A percentile compares a stretch with the other conserved stretches of the same genome.
These are phyloP conservation scores for Automeris io DNA, from an alignment of 2,888 invertebrate species.

Conservation along the genomic window DNA sequence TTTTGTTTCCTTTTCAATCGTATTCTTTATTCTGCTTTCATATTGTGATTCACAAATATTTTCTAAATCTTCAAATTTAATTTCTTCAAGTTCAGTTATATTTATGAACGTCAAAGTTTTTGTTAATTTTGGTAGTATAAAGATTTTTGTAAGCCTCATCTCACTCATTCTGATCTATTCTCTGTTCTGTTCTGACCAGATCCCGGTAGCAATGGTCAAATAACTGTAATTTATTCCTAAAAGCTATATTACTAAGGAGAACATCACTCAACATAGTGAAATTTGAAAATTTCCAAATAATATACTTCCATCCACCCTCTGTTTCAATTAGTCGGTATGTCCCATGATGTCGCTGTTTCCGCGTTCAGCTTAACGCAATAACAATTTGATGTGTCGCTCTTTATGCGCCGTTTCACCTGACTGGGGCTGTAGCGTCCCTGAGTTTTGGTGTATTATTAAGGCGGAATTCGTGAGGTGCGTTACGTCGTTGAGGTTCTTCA, in stretches of 20 bases:
- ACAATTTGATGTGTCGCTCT: slow-evolving; percentile 31
- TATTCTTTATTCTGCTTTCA: too few species aligned
- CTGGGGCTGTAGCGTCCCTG: neutral
- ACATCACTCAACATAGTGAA: neutral
- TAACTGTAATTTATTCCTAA: slow-evolving; percentile 8
- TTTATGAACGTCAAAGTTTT: too few species aligned
- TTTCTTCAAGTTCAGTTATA: too few species aligned
- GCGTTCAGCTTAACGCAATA: slow-evolving; percentile 32
- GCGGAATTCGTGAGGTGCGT: too few species aligned
- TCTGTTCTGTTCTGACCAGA: too few species aligned
- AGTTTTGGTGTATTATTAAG: slow-evolving; percentile 1
- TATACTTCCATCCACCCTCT: slow-evolving; percentile 19
- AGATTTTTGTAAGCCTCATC: too few species aligned
- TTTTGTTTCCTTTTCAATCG: too few species aligned
- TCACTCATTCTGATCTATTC: too few species aligned
- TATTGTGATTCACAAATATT: too few species aligned
- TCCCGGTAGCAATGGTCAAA: neutral
- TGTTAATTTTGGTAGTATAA: too few species aligned
- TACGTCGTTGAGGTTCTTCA: too few species aligned
- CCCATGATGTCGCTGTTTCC: slow-evolving; percentile 17
- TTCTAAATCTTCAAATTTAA: too few species aligned
- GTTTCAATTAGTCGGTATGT: slow-evolving; percentile 40
- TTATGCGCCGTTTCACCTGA: slow-evolving; percentile 6
- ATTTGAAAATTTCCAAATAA: neutral
- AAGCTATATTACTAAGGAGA: slow-evolving; percentile 7